Evolutionary conservation across 2,888 invertebrate species (phyloP).

Genomic region (Drosophila stalkeri): DNA sequence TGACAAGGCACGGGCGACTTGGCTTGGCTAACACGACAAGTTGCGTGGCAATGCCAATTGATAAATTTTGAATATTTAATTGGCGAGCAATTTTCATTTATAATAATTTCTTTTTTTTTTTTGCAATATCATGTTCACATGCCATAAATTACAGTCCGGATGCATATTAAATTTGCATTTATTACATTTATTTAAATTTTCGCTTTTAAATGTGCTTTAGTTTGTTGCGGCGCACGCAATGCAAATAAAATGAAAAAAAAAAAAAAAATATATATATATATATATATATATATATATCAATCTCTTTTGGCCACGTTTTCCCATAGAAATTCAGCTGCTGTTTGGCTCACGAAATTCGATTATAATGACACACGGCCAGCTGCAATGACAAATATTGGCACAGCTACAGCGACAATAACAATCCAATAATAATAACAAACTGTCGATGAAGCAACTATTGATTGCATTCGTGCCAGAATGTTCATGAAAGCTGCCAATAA

Average conservation of each 20-base stretch:
- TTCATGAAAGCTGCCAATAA: conserved; percentile 23
- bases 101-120: neutral
- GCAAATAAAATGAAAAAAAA: neutral
- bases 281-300: too few species aligned
- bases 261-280: neutral
- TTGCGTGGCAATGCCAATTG: conserved; percentile 19
- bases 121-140: neutral
- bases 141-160: neutral
- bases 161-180: neutral
- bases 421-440: conserved; percentile 12
- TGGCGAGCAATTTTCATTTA: conserved; percentile 1
- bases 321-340: neutral
- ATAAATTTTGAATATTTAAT: conserved; percentile 28
- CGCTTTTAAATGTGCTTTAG: neutral
- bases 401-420: conserved; percentile 24
- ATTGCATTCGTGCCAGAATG: conserved; percentile 42
- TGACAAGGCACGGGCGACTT: neutral
- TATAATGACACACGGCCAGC: conserved; percentile 24
- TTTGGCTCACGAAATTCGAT: conserved; percentile 7
- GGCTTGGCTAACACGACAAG: conserved; percentile 12
- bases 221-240: neutral
- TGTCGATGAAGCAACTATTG: conserved; percentile 45
- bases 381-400: conserved; percentile 28
- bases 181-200: neutral
- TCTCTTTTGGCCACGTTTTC: neutral